Percentiles rank a stretch among this genome's conserved stretches.
Evolutionary conservation across 2,113 vertebrate genomes (phyloP).

Genomic region (Chaetops frenatus): DNA sequence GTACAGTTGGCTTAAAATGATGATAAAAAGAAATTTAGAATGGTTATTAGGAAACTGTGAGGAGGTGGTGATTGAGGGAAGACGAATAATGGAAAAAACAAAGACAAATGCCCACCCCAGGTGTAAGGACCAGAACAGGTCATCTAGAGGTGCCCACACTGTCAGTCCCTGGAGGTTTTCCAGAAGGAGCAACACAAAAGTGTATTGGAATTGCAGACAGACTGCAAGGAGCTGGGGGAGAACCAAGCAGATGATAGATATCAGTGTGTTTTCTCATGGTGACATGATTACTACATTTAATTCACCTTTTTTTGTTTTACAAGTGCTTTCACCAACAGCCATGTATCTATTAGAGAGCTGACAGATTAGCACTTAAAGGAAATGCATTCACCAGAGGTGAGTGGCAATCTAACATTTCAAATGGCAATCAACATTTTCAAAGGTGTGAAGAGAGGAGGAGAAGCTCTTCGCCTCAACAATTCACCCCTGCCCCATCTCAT

Average conservation of each 20-base stretch:
- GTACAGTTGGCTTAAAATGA: neutral
- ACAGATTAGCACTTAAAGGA: neutral
- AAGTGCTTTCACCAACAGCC: neutral
- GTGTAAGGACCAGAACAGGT: neutral
- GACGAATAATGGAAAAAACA: neutral
- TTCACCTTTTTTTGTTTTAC: neutral
- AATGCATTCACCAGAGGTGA: neutral
- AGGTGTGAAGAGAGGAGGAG: neutral
- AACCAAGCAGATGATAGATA: neutral
- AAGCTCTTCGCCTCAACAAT: neutral
- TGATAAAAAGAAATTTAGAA: neutral
- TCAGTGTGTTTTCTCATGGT: neutral
- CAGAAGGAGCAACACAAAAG: fast-evolving
- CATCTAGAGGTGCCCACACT: neutral
- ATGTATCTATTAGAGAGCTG: neutral
- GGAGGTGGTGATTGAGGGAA: neutral
- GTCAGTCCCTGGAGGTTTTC: neutral
- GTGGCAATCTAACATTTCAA: neutral
- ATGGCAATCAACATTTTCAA: neutral
- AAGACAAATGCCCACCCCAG: neutral
- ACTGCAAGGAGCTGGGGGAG: neutral
- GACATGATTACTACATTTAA: neutral
- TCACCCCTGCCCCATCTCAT: neutral
- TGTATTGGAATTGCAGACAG: neutral
- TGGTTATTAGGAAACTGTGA: neutral